These are phyloP conservation scores for Aphrocallistes beatrix DNA, from an alignment of 37 sponge, comb jelly and placozoan genomes.

Conservation along the genomic window DNA sequence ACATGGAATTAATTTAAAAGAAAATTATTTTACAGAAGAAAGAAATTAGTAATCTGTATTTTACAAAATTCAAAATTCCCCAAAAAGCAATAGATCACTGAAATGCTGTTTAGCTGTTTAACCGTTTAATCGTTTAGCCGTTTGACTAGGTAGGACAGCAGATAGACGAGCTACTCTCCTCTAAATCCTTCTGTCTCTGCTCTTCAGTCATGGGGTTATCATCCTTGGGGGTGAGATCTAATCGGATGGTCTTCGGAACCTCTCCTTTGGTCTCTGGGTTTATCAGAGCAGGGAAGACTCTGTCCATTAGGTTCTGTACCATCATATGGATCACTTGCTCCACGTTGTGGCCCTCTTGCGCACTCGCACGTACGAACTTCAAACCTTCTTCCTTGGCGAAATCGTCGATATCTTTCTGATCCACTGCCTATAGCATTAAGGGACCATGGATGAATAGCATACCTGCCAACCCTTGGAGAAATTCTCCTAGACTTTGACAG, in stretches of 20 bases:
- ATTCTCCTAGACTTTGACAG: no score
- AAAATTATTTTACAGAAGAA: no score
- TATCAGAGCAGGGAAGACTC: background rate
- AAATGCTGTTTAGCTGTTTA: background rate
- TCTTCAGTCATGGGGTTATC: background rate
- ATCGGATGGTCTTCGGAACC: background rate
- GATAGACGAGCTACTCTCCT: background rate
- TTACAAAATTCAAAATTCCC: no score
- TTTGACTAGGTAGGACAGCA: background rate
- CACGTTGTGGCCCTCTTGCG: background rate
- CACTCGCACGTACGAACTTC: background rate
- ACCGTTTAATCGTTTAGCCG: background rate
- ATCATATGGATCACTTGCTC: background rate
- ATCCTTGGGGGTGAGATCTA: background rate
- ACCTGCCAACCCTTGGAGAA: no score
- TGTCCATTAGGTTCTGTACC: constrained; percentile 7
- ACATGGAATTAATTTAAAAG: no score
- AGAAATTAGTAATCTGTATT: no score
- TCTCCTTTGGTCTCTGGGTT: background rate
- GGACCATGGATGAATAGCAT: no score
- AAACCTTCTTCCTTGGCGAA: background rate
- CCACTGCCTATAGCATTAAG: background rate
- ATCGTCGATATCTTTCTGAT: background rate
- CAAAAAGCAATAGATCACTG: no score
- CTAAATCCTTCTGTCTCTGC: background rate